phyloP scores from a whole-genome alignment of 2,797 vertebrate genomes.

The Aeoliscus strigatus region DNA sequence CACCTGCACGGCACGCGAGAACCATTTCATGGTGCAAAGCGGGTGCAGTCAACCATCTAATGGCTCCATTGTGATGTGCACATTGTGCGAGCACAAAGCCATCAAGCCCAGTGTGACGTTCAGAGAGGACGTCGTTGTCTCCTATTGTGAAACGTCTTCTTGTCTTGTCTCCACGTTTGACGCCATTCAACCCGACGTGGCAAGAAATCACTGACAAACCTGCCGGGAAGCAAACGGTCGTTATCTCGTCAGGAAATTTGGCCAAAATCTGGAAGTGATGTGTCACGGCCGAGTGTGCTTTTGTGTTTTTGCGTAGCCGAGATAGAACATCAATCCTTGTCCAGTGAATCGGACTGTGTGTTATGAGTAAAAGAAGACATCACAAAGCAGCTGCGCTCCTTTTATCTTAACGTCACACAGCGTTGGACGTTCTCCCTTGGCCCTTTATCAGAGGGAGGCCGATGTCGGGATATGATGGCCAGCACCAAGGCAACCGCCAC shows the following conservation, averaged over 20 bases:
- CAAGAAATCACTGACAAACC: slow-evolving; percentile 13
- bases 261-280: slow-evolving; percentile 15
- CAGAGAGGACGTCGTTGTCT: slow-evolving; percentile 8
- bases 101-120: slow-evolving; percentile 39
- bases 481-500: slow-evolving; percentile 32
- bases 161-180: too few species aligned
- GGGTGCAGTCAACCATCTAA: slow-evolving; percentile 33
- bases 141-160: too few species aligned
- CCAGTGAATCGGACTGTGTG: slow-evolving; percentile 33
- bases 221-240: background rate
- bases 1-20: too few species aligned
- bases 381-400: slow-evolving; percentile 27
- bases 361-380: slow-evolving; percentile 35
- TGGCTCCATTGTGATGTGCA: slow-evolving; percentile 31
- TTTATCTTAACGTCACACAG: slow-evolving; percentile 26
- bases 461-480: slow-evolving; percentile 52
- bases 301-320: too few species aligned
- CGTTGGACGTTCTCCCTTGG: slow-evolving; percentile 31
- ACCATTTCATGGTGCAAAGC: too few species aligned
- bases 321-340: too few species aligned
- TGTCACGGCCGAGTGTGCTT: slow-evolving; percentile 2
- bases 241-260: slow-evolving; percentile 6
- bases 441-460: slow-evolving; percentile 40
- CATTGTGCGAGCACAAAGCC: slow-evolving; percentile 38
- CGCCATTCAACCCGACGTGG: slow-evolving; percentile 18